A percentile compares a stretch with the other conserved stretches of the same genome.
Evolutionary conservation across 1,140 invertebrate species (phyloP).

Genomic region (Oedothorax gibbosus): DNA sequence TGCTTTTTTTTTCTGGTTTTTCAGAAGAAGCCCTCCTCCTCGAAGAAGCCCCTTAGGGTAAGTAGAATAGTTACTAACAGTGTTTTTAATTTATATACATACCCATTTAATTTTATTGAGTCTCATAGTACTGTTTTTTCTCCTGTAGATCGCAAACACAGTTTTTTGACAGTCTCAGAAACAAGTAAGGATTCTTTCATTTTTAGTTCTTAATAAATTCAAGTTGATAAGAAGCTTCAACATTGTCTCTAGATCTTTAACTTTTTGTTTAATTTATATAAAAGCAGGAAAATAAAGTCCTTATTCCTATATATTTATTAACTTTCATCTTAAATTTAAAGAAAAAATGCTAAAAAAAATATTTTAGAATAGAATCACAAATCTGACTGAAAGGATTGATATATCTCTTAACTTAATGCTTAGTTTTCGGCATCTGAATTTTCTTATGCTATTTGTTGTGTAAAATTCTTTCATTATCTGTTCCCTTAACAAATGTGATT

Average conservation of each 20-base stretch:
- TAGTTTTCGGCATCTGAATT: no score
- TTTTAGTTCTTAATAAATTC: background rate
- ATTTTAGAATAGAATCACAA: no score
- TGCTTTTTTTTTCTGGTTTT: background rate
- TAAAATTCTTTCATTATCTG: background rate
- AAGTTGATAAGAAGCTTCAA: no score
- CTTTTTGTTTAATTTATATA: no score
- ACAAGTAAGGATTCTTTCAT: slow-evolving; percentile 38
- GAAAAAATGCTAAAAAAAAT: no score
- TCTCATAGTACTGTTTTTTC: background rate
- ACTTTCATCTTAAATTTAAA: no score
- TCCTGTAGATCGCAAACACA: slow-evolving; percentile 26
- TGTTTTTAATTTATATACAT: background rate
- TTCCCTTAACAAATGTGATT: background rate
- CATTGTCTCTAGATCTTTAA: no score
- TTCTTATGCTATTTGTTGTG: background rate
- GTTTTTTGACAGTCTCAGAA: slow-evolving; percentile 42
- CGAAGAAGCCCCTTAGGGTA: slow-evolving; percentile 54
- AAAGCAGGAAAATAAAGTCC: no score
- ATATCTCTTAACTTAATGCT: no score
- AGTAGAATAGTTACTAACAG: background rate
- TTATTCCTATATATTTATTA: no score
- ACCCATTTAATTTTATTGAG: background rate
- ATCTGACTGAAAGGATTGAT: no score
- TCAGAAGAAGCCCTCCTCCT: slow-evolving; percentile 26